These are phyloP conservation scores for Silurus lanzhouensis DNA, from an alignment of 2,797 vertebrate genomes.

Conservation along the genomic window DNA sequence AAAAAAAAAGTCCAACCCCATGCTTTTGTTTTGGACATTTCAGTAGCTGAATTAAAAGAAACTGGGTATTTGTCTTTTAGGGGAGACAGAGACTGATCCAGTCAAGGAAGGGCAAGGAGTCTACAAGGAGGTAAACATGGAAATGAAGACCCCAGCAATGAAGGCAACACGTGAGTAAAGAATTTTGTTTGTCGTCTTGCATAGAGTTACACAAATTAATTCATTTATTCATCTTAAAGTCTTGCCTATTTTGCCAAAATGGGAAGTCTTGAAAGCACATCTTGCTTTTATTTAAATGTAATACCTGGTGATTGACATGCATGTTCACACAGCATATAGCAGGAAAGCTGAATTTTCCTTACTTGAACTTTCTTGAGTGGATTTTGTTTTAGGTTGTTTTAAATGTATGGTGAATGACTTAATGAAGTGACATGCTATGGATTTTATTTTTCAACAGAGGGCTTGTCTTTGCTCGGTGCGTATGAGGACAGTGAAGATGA, in stretches of 20 bases:
- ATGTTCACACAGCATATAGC: too few species aligned
- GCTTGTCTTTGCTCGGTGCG: constrained; percentile 91
- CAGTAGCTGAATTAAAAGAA: constrained; percentile 23
- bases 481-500: constrained; percentile 98
- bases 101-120: constrained; percentile 71
- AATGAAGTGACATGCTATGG: not conserved
- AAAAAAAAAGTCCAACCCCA: not conserved
- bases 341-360: too few species aligned
- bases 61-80: constrained; percentile 63
- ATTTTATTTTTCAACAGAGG: constrained; percentile 73
- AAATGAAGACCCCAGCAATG: constrained; percentile 77
- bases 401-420: not conserved
- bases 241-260: too few species aligned
- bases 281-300: not conserved
- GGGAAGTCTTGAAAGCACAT: not conserved
- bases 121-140: constrained; percentile 66
- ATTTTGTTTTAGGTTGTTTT: not conserved
- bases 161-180: constrained; percentile 85
- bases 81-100: constrained; percentile 80
- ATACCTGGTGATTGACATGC: not conserved
- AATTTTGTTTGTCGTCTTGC: too few species aligned
- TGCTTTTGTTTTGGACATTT: constrained; percentile 12
- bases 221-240: too few species aligned
- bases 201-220: too few species aligned
- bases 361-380: too few species aligned